phyloP scores from a whole-genome alignment of 2,888 invertebrate genomes.

The Rhagium mordax region DNA sequence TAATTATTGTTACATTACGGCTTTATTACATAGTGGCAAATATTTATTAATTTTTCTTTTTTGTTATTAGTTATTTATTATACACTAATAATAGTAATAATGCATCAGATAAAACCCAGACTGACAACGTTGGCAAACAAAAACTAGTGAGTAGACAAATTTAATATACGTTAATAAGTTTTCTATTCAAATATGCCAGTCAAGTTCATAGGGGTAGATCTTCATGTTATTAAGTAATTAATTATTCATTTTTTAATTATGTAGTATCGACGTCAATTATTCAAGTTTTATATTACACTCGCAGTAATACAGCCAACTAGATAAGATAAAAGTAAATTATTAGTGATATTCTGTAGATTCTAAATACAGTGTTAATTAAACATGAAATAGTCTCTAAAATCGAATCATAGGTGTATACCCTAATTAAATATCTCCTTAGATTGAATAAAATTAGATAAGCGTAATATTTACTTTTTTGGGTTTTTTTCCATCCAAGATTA shows the following conservation, averaged over 20 bases:
- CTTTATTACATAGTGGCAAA: background rate
- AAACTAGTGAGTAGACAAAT: background rate
- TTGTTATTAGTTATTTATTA: background rate
- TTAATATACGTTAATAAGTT: background rate
- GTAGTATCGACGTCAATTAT: background rate
- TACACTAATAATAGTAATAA: background rate
- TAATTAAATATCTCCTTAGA: too few relatives aligned
- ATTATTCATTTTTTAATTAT: background rate
- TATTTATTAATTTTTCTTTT: background rate
- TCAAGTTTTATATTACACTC: background rate
- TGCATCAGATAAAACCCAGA: background rate
- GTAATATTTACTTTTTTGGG: too few relatives aligned
- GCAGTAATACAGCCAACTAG: background rate
- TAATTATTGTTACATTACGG: background rate
- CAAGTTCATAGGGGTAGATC: background rate
- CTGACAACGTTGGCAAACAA: background rate
- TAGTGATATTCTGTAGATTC: too few relatives aligned
- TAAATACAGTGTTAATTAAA: too few relatives aligned
- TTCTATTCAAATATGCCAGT: background rate
- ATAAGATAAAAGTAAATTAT: too few relatives aligned
- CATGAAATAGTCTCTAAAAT: too few relatives aligned
- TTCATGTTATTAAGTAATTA: background rate
- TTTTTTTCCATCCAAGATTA: too few relatives aligned
- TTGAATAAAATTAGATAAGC: too few relatives aligned
- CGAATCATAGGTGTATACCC: too few relatives aligned